Evolutionary conservation across 2,797 vertebrate genomes (phyloP).

Genomic region (Sebastes trivittatus): DNA sequence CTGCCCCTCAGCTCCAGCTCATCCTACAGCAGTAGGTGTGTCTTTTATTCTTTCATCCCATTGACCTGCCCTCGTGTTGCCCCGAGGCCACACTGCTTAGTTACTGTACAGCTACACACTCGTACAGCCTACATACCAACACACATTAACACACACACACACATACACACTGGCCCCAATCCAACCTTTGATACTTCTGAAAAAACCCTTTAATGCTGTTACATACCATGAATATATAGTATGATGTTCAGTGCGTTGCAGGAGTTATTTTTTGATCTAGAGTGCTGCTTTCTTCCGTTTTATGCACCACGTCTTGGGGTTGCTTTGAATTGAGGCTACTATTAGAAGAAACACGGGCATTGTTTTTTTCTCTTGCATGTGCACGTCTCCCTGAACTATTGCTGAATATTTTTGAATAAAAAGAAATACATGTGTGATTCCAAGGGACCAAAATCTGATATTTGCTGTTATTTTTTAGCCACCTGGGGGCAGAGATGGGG

Average conservation of each 20-base stretch:
- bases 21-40: slow-evolving; percentile 13
- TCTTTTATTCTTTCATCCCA: slow-evolving; percentile 12
- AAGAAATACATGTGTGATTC: not conserved
- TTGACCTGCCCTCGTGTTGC: slow-evolving; percentile 26
- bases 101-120: slow-evolving; percentile 8
- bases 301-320: not conserved
- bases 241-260: slow-evolving; percentile 1
- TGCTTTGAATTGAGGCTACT: not conserved
- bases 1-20: not conserved
- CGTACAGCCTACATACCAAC: not conserved
- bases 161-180: slow-evolving; percentile 7
- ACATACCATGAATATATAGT: slow-evolving; percentile 5
- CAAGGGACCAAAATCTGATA: not conserved
- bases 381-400: not conserved
- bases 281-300: slow-evolving; percentile 1
- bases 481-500: no score
- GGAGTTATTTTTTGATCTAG: slow-evolving; percentile 14
- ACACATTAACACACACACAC: not conserved
- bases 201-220: slow-evolving; percentile 30
- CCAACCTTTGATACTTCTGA: slow-evolving; percentile 26
- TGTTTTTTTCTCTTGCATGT: not conserved
- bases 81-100: slow-evolving; percentile 21
- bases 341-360: not conserved
- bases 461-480: not conserved
- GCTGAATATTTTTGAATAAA: not conserved